Base-by-base conservation (phyloP, 2,113 vertebrate genomes). In the Bujurquina vittata region DNA sequence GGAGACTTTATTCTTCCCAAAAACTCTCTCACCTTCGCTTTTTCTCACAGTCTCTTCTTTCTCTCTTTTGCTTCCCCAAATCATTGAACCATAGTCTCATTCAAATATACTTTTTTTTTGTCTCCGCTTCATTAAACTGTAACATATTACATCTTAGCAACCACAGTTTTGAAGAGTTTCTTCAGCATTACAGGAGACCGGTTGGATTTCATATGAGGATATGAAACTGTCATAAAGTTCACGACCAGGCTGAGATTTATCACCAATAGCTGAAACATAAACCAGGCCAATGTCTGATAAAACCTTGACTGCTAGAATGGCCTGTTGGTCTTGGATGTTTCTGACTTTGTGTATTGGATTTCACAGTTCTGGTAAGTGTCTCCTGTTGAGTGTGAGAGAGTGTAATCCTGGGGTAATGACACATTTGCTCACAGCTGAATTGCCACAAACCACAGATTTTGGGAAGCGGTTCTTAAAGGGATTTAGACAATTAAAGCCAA, bases 1-100 rank as follows among this genome's bases (percentile, higher is more conserved):
- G 84, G 79, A 87, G 63, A 60, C 78, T 62, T 78, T 60, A 85
- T 95, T 95, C 94, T 93, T 94, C 95, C 88, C 80, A 87, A 92
- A 91, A 89, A 90, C 85, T 60, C 72, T 2, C 10, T 85, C 60
- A 3, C 75, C 75, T 67, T 83, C 40, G 20, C 35, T 75, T 75
- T 77, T 58, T 61, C 65, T 75, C 72, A 63, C 73, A 83, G 65
- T 60, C 62, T 49, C 43, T 15, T 18, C 29, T 67, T 52, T 63
- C 23, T 57, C 11, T 54, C 26, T 22, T 31, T 63, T n/a, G 65
- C 43, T 76, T 85, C 73, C 62, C n/a, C 17, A 67, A 29, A 77
- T 29, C 8, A 2, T 37, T 14, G 11, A 22, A 72, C 15, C 46
- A 63, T 9, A 33, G 20, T 80, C 75, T 72, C 9, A 52, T 20